phyloP scores from a whole-genome alignment of 2,797 vertebrate species.

The Florisuga fusca region DNA sequence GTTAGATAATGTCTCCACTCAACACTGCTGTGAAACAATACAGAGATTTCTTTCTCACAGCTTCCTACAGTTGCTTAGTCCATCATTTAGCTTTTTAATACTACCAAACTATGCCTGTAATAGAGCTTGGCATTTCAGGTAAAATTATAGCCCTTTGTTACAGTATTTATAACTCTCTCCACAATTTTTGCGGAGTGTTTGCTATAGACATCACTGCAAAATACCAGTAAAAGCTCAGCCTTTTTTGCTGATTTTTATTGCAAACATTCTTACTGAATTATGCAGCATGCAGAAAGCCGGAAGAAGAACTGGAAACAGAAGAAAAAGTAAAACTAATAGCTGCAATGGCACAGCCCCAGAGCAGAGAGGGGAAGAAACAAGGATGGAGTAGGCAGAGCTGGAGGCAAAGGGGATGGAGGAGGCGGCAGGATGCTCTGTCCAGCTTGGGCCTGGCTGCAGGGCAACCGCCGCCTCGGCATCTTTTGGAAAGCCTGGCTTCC shows the following conservation, averaged over 20 bases:
- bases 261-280: not conserved
- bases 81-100: not conserved
- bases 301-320: not conserved
- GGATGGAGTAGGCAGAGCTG: not conserved
- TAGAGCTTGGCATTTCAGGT: not conserved
- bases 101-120: not conserved
- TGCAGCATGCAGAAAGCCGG: not conserved
- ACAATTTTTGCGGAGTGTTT: not conserved
- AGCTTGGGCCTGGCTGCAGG: not conserved
- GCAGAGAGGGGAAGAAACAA: not conserved
- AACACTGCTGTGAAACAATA: not conserved
- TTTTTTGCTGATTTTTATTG: not conserved
- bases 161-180: not conserved
- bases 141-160: not conserved
- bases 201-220: not conserved
- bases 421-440: not conserved
- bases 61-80: slow-evolving; percentile 27
- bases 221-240: not conserved
- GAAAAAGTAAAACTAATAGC: not conserved
- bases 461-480: fast-evolving
- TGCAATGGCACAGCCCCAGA: not conserved
- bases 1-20: not conserved
- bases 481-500: not conserved
- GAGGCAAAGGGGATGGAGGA: not conserved
- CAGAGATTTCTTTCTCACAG: slow-evolving; percentile 24